These are phyloP conservation scores for Drosophila dunni DNA, from an alignment of 1,140 invertebrate species.

Conservation along the genomic window DNA sequence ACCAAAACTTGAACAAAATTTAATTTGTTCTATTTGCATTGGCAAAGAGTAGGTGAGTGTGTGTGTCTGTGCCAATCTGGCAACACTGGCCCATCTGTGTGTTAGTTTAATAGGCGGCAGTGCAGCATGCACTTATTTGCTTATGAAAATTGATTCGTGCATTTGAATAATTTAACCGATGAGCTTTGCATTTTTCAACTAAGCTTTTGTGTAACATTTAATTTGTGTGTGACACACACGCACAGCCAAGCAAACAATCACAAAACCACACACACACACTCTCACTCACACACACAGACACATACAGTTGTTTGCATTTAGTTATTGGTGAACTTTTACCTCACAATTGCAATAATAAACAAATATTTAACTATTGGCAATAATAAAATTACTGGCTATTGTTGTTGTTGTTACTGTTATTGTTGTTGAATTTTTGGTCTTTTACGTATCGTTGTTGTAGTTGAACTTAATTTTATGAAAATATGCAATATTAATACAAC, in stretches of 20 bases:
- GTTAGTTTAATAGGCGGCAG: background rate
- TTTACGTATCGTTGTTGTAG: constrained; percentile 38
- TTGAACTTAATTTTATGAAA: constrained; percentile 49
- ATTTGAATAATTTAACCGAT: constrained; percentile 70
- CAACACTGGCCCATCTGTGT: background rate
- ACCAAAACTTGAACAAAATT: constrained; percentile 25
- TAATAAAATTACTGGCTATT: constrained; percentile 46
- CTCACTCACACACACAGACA: constrained; percentile 14
- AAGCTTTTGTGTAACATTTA: constrained; percentile 51
- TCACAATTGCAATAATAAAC: constrained; percentile 66
- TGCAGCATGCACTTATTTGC: constrained; percentile 48
- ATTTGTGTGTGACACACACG: constrained; percentile 31
- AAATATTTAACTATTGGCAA: constrained; percentile 72
- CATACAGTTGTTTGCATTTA: constrained; percentile 52
- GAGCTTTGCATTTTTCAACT: constrained; percentile 46
- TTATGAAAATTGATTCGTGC: constrained; percentile 77
- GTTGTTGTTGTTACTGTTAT: background rate
- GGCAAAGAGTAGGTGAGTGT: background rate
- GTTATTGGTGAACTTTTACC: constrained; percentile 51
- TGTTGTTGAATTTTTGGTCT: constrained; percentile 22
- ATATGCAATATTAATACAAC: constrained; percentile 31
- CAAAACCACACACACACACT: constrained; percentile 2
- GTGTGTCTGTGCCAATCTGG: constrained; percentile 22
- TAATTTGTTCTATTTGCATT: constrained; percentile 26
- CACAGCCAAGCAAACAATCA: no score